These are phyloP conservation scores for Marcusenius ussheri DNA, from an alignment of 2,113 vertebrate genomes.

Conservation along the genomic window DNA sequence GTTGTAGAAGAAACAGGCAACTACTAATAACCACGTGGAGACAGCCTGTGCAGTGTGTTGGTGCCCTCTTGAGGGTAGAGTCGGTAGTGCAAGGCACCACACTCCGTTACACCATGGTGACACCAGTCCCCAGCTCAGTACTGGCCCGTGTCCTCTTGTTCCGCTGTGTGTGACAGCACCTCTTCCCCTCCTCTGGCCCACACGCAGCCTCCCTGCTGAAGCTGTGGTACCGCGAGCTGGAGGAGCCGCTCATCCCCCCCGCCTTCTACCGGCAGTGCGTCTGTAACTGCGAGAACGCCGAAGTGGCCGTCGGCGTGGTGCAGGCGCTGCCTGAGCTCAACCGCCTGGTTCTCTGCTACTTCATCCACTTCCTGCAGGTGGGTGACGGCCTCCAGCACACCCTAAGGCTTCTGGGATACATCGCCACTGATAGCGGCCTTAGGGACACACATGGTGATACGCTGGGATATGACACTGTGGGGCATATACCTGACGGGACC, in stretches of 20 bases:
- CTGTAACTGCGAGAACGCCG: slow-evolving; percentile 75
- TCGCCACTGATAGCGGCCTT: not conserved
- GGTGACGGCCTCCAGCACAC: not conserved
- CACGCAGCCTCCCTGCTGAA: slow-evolving; percentile 47
- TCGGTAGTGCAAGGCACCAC: not conserved
- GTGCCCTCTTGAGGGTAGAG: not conserved
- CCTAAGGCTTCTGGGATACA: not conserved
- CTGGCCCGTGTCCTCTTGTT: not conserved
- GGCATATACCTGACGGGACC: not conserved
- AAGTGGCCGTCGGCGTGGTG: slow-evolving; percentile 73
- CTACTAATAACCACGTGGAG: not conserved
- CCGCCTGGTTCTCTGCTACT: slow-evolving; percentile 79
- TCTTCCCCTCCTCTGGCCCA: not conserved
- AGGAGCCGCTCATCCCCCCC: slow-evolving; percentile 81
- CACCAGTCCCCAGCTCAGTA: not conserved
- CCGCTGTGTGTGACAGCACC: not conserved
- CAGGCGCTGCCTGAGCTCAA: slow-evolving; percentile 77
- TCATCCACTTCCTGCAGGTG: slow-evolving; percentile 87
- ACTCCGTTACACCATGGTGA: not conserved
- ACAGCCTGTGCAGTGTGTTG: not conserved
- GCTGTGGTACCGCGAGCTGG: slow-evolving; percentile 78
- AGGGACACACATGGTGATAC: not conserved
- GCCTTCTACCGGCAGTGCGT: slow-evolving; percentile 80
- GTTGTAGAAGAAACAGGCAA: not conserved
- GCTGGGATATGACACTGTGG: not conserved